Evolutionary conservation across 1,140 invertebrate species (phyloP).

Genomic region (Drosophila ogumai): DNA sequence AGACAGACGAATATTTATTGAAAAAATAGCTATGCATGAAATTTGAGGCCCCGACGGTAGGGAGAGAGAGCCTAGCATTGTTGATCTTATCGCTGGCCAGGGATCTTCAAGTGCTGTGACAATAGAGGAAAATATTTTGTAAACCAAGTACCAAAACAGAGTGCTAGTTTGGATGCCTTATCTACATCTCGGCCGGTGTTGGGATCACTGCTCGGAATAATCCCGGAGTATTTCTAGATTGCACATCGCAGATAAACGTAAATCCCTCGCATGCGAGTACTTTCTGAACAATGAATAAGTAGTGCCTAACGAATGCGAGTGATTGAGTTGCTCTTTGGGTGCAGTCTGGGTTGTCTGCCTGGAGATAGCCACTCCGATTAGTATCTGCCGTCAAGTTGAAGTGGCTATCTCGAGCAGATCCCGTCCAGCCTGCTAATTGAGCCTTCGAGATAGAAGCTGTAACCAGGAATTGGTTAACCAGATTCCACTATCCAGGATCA

Average conservation of each 20-base stretch:
- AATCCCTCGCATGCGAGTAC: constrained; percentile 31
- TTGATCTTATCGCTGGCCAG: constrained; percentile 41
- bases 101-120: constrained; percentile 41
- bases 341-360: constrained; percentile 18
- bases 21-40: constrained; percentile 56
- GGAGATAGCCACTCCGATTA: constrained; percentile 45
- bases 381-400: constrained; percentile 48
- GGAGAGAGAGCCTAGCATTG: constrained; percentile 19
- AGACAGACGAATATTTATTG: constrained; percentile 46
- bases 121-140: constrained; percentile 53
- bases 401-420: constrained; percentile 20
- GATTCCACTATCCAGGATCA: constrained; percentile 63
- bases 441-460: constrained; percentile 33
- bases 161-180: constrained; percentile 48
- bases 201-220: constrained; percentile 37
- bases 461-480: constrained; percentile 63
- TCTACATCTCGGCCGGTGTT: constrained; percentile 43
- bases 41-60: constrained; percentile 28
- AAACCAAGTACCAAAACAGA: constrained; percentile 53
- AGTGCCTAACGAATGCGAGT: constrained; percentile 22
- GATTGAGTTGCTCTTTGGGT: constrained; percentile 39
- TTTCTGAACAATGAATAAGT: constrained; percentile 22
- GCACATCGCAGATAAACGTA: constrained; percentile 47
- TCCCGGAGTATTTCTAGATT: constrained; percentile 44
- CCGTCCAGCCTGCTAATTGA: constrained; percentile 27